Conservation (phyloP, 2,888 invertebrate species). For the Diarsia dahlii region DNA sequence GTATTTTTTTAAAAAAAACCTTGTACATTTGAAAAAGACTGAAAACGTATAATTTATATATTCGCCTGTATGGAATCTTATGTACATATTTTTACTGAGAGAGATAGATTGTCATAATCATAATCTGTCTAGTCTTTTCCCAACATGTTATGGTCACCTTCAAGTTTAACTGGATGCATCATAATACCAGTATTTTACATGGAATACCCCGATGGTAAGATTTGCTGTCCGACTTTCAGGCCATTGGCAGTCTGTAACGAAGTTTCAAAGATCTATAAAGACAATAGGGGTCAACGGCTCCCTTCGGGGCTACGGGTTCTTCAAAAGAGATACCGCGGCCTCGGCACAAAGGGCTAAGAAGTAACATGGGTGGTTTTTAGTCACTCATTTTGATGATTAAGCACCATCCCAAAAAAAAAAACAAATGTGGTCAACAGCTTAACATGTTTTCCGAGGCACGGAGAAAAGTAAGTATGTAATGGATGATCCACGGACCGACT, state of each 20-base stretch:
- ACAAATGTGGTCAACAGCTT: neutral
- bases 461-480: neutral
- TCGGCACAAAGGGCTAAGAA: too few relatives aligned
- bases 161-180: neutral
- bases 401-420: too few relatives aligned
- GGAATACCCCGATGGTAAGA: neutral
- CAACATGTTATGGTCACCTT: neutral
- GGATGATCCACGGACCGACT: neutral
- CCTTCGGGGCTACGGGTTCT: too few relatives aligned
- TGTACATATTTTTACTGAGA: neutral
- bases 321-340: too few relatives aligned
- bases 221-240: neutral
- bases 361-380: too few relatives aligned
- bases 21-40: neutral
- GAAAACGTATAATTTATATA: neutral
- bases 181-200: too few relatives aligned
- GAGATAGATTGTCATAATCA: neutral
- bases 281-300: neutral
- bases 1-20: neutral
- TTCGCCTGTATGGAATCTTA: neutral
- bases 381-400: too few relatives aligned
- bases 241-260: neutral
- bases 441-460: neutral
- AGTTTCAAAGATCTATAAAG: neutral
- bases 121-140: neutral